Evolutionary conservation across 2,113 vertebrate genomes (phyloP).

Genomic region (Lynx canadensis): DNA sequence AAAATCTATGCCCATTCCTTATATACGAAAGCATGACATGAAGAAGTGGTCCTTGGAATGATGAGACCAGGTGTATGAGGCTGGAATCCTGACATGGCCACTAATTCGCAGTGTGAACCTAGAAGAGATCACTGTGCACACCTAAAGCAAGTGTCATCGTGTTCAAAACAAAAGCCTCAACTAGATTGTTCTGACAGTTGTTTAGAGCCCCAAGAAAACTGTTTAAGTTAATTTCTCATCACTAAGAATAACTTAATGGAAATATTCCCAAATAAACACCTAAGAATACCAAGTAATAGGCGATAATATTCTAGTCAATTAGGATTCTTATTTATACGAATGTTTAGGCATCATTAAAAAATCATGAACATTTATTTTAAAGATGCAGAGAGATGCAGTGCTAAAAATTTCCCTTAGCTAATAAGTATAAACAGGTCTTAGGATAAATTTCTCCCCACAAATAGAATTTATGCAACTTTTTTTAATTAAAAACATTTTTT

Average conservation of each 20-base stretch:
- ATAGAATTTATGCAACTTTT: too few relatives aligned
- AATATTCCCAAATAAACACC: not conserved
- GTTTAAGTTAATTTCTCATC: not conserved
- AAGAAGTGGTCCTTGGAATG: not conserved
- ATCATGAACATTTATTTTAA: not conserved
- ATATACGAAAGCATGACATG: not conserved
- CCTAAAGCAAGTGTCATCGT: not conserved
- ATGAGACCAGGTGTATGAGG: not conserved
- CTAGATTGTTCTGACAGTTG: not conserved
- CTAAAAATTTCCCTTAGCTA: not conserved
- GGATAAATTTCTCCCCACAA: not conserved
- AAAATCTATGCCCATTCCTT: not conserved
- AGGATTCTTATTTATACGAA: not conserved
- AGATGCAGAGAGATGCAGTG: not conserved
- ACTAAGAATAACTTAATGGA: not conserved
- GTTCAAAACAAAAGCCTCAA: not conserved
- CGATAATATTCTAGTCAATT: not conserved
- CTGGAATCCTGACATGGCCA: not conserved
- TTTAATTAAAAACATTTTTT: too few relatives aligned
- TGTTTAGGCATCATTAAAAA: not conserved
- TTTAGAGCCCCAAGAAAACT: not conserved
- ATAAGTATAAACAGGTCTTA: not conserved
- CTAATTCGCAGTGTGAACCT: not conserved
- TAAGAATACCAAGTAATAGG: not conserved
- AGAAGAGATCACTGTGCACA: not conserved